Base-by-base conservation (phyloP, 2,113 vertebrate species). In the Paramormyrops kingsleyae region DNA sequence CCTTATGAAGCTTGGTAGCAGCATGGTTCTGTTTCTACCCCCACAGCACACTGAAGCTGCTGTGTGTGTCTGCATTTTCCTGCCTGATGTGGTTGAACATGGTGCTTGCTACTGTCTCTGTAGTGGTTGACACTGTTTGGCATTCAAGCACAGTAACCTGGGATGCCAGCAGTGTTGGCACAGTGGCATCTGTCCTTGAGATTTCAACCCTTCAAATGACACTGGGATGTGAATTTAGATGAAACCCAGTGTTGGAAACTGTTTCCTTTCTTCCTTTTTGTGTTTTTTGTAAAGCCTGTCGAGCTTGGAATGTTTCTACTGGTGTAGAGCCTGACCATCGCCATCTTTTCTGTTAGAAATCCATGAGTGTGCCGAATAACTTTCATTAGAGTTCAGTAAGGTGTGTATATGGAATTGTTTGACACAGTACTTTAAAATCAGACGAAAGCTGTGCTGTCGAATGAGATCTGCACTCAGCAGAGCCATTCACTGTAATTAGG, bases 141-240 rank as follows among this genome's bases (percentile, higher is more conserved):
- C 87, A 42, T 59, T 88, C 35, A 44, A 56, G 53, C 52, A 66
- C 87, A 66, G 53, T 88, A 24, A 21, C 24, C 56, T 47, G 8
- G 7, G 87, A 88, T 66, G 56, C 31, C 87, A 88, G 56, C 21
- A 66, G 87, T 62, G 35, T 46, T 88, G 87, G 87, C 87, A 62
- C 1, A 1, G 39, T 44, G 27, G 47, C 50, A 87, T 87, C 85
- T 87, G 52, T 88, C 87, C 87, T 88, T 88, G 87, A 66, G 35
- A 88, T n/a, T 66, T 66, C 35, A 44, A 66, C 56, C 87, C 19
- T 88, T 88, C 53, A 62, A 21, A 88, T 88, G 52, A 56, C 87
- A 62, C 15, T 44, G 53, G 83, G 35, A 87, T 6, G 19, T 88
- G 52, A 88, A 88, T 88, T 62, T 88, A 46, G 49, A 66, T 66